Base-by-base conservation (phyloP, 2,113 vertebrate genomes). In the Notarius quadriscutis region DNA sequence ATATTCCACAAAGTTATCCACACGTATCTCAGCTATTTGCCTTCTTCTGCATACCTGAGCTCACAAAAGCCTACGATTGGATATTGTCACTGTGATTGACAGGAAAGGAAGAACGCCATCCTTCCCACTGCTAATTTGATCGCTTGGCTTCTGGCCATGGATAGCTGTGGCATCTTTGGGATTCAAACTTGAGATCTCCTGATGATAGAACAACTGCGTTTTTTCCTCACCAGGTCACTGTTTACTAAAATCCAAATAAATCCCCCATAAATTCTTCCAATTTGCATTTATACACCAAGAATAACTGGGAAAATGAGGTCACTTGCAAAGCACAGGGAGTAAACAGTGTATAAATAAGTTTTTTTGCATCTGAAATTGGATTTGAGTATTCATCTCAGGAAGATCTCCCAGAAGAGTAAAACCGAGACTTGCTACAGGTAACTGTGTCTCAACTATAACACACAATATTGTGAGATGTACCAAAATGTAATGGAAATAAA, bases 271-370 rank as follows among this genome's bases (percentile, higher is more conserved):
- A 81, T 60, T 81, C 79, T 81, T 30, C 25, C 25, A 10, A 81
- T 81, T 81, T 81, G 79, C 79, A 81, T 81, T 41, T 50, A 62
- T 81, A 12, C 30, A 41, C 57, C 20, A 62, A 20, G 18, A 81
- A 81, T 60, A 81, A 41, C 79, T 25, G 10, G 8, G 30, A 41
- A 81, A 81, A 81, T 2, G 3, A 80, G 78, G 78, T 58, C 78
- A 80, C 55, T 58, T 80, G 53, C 53, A 58, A 30, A 58, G 53
- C 27, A 30, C 77, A 57, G 78, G 27, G 27, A 80, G 55, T 58
- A 58, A 57, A 80, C n/a, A 15, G 77, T 27, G 6, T 80, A 58
- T 58, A 58, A 80, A 80, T 80, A 2, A 34, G 53, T n/a, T 1
- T 50, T 18, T 80, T 58, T 55, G 55, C 22, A 58, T 34, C 15